Evolutionary conservation across 2,113 vertebrate genomes (phyloP), one percentile per base, ranked within the genome.

Genomic region (Rostratula benghalensis): DNA sequence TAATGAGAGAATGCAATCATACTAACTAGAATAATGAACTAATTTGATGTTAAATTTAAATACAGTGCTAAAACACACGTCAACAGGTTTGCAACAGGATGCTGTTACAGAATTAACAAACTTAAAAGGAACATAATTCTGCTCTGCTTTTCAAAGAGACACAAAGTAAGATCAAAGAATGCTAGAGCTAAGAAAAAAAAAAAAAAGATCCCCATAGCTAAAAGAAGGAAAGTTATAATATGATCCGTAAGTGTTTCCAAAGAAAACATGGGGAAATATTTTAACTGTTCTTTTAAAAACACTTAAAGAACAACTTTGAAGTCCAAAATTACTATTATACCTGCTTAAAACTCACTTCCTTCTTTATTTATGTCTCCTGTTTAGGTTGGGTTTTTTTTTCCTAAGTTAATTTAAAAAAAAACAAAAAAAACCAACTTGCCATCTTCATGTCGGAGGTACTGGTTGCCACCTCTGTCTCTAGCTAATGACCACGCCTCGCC

Each of bases 401-500:
- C 41, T 27, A 71, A 81, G 53, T 41, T 64, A 80, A 61, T 61
- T 75, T 3, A 60, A 87, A 88, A 60, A 87, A 88, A 96, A 86
- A n/a, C 30, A 97, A 97, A 98, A 95, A 19, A 81, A 96, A 97
- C 84, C 28, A 97, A 97, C 98, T 98, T 98, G 99, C 99, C 99
- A 90, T 99, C 99, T 93, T 99, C 99, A 4, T 99, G 99, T 60
- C 99, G 99, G 51, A 99, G 99, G 96, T 99, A 99, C 96, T 99
- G 99, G 98, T 99, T 99, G 92, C 99, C 99, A 89, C 99, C 99
- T 97, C 98, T 98, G 98, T 99, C 99, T 98, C 99, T 98, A 97
- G 99, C 98, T 98, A 99, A 97, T 3, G 99, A 99, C 99, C 99
- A 99, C 9, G 99, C 99, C 95, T 99, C 99, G 51, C 99, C 99